These are phyloP conservation scores for Anoplophora glabripennis DNA, from an alignment of 1,140 invertebrate species.

Conservation along the genomic window DNA sequence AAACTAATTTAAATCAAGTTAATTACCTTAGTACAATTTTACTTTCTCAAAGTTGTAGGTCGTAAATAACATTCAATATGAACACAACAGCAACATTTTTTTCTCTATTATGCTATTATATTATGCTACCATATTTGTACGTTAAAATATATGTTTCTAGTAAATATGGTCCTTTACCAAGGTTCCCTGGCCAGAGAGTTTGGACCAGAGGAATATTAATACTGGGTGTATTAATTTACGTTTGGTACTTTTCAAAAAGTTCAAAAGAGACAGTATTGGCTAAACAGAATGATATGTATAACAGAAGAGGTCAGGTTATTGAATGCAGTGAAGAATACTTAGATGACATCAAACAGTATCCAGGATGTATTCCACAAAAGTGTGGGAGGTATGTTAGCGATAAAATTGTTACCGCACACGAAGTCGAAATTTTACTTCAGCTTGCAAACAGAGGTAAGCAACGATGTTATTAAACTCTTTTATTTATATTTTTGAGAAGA, in stretches of 20 bases:
- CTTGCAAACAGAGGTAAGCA: slow-evolving; percentile 57
- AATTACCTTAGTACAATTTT: too few species aligned
- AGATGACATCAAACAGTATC: slow-evolving; percentile 55
- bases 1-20: too few species aligned
- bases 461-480: too few species aligned
- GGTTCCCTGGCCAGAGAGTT: slow-evolving; percentile 44
- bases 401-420: slow-evolving; percentile 63
- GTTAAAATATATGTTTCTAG: slow-evolving; percentile 24
- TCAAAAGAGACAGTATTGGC: slow-evolving; percentile 56
- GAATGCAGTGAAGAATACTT: slow-evolving; percentile 61
- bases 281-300: slow-evolving; percentile 58
- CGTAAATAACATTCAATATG: too few species aligned
- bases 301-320: slow-evolving; percentile 57
- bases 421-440: slow-evolving; percentile 64
- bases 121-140: background rate
- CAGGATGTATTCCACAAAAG: slow-evolving; percentile 67
- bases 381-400: slow-evolving; percentile 79
- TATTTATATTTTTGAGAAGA: too few species aligned
- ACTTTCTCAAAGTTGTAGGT: too few species aligned
- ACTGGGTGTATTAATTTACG: slow-evolving; percentile 53
- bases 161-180: slow-evolving; percentile 46
- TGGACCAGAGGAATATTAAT: slow-evolving; percentile 52
- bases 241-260: slow-evolving; percentile 66
- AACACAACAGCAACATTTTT: too few species aligned
- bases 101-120: too few species aligned